Evolutionary conservation across 2,888 invertebrate species (phyloP), one percentile per base, ranked within the genome.

Genomic region (Drosophila anomelani): DNA sequence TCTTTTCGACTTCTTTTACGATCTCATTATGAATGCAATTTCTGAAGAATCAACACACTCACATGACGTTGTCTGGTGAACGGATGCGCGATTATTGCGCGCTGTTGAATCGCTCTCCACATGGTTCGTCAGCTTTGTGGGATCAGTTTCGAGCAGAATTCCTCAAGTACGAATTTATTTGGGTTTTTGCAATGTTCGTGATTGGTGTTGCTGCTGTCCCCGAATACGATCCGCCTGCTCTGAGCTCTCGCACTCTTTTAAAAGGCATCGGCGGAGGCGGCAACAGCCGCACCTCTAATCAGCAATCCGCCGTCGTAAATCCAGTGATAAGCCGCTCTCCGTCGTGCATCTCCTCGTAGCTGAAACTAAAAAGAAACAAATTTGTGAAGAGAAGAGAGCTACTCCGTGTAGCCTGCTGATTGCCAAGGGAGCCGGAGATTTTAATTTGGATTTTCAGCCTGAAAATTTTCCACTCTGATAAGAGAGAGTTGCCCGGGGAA

Each of bases 21-120:
- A 20, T 9, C 26, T 41, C 8, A 41, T 44, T 49, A 15, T 36
- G 36, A 43, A 29, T 64, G 43, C 49, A 51, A 13, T 57, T 20
- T 2, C 1, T n/a, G 8, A 36, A 43, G 34, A 46, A 66, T 63
- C 38, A 55, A 88, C 17, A 47, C 34, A 51, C 91, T 90, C 83
- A 92, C 92, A 81, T 92, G 92, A 57, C 92, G 91, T 76, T 88
- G 91, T 76, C 91, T 88, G 64, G 75, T 77, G 64, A 85, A 67
- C 60, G 78, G 72, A 60, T 80, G 87, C 70, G 90, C 69, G 56
- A 83, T 68, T 69, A 81, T 74, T 73, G 85, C 79, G 51, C 90
- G 90, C 74, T 85, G 73, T 80, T 90, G 90, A 75, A 89, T 66
- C 57, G 90, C 79, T 29, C 90, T 90, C 88, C 88, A 90, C 92